Percentiles rank a stretch among this genome's conserved stretches.
phyloP scores from a whole-genome alignment of 2,797 vertebrate genomes.

The Meda fulgida region DNA sequence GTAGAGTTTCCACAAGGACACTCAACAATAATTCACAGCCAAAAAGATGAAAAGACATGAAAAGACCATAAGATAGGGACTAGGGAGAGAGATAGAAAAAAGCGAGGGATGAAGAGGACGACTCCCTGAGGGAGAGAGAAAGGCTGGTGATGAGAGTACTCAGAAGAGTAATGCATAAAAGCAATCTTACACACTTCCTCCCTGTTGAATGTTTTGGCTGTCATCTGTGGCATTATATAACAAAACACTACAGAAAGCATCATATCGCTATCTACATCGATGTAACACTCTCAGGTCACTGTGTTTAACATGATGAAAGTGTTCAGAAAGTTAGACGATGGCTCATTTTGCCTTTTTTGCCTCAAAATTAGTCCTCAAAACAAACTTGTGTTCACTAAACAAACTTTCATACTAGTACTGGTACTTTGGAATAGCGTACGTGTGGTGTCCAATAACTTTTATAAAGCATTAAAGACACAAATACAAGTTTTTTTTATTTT shows the following conservation, averaged over 20 bases:
- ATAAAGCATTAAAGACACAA: background rate
- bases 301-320: constrained; percentile 1
- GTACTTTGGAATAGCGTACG: background rate
- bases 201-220: constrained; percentile 49
- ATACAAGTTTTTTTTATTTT: too few relatives aligned
- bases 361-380: too few relatives aligned
- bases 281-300: constrained; percentile 46
- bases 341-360: background rate
- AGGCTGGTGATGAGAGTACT: background rate
- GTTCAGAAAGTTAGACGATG: background rate
- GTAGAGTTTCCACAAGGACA: constrained; percentile 4
- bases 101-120: constrained; percentile 6
- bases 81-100: background rate
- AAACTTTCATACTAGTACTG: background rate
- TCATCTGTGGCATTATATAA: constrained; percentile 66
- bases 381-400: background rate
- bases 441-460: background rate
- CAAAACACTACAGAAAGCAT: constrained; percentile 53
- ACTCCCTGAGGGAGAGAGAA: constrained; percentile 4
- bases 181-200: constrained; percentile 53
- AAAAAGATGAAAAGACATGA: constrained; percentile 11
- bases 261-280: constrained; percentile 53
- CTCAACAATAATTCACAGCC: constrained; percentile 17
- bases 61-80: constrained; percentile 7
- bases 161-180: background rate